These are phyloP conservation scores for Craterocephalus amniculus DNA, from an alignment of 2,797 vertebrate genomes.

Conservation along the genomic window DNA sequence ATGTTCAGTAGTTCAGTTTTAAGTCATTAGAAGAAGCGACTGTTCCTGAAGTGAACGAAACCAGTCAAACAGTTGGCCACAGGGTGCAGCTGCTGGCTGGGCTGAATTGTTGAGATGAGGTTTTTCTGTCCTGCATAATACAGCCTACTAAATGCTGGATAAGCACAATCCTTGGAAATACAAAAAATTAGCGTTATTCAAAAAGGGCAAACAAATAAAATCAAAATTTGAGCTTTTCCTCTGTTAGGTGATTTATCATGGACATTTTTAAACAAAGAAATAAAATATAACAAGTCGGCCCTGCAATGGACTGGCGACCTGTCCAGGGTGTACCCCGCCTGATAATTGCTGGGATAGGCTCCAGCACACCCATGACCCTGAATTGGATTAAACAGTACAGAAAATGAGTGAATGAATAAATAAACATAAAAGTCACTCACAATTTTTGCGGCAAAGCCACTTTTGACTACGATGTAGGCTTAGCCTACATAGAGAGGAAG, in stretches of 20 bases:
- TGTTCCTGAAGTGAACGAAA: slow-evolving; percentile 53
- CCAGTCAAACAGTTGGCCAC: slow-evolving; percentile 3
- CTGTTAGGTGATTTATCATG: background rate
- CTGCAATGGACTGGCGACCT: too few species aligned
- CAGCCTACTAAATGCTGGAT: background rate
- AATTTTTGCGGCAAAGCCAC: background rate
- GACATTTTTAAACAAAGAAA: too few species aligned
- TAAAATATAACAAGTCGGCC: too few species aligned
- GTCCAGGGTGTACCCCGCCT: too few species aligned
- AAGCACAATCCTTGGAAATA: background rate
- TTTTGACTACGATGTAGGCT: background rate
- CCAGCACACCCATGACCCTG: too few species aligned
- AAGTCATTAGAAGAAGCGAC: slow-evolving; percentile 69
- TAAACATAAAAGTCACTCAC: background rate
- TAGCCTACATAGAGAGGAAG: background rate
- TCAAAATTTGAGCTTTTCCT: background rate
- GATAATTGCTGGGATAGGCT: too few species aligned
- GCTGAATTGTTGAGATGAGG: background rate
- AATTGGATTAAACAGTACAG: too few species aligned
- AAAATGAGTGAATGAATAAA: too few species aligned
- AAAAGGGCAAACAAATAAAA: background rate
- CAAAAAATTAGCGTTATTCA: background rate
- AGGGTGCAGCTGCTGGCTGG: background rate
- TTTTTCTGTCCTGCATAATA: background rate
- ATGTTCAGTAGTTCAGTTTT: slow-evolving; percentile 61